Conservation (phyloP, 1,140 invertebrate genomes). For the Philotrypesis tridentata region DNA sequence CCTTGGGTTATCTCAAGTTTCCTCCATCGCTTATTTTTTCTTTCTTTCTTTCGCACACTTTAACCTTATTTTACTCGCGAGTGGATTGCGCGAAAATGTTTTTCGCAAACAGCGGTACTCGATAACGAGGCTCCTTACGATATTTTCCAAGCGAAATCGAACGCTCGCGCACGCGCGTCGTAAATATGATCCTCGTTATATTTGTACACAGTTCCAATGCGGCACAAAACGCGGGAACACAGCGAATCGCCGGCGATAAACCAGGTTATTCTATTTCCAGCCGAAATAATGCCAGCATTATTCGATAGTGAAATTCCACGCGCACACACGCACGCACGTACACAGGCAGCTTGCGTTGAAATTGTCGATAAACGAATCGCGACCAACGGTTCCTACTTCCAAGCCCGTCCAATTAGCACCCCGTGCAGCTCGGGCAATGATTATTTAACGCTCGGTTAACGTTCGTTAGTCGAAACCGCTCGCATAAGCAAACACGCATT, state of each 20-base stretch:
- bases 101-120: too few relatives aligned
- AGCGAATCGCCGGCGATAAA: not conserved
- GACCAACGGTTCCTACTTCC: not conserved
- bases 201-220: not conserved
- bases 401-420: conserved; percentile 3
- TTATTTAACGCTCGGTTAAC: conserved; percentile 22
- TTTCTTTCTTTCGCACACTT: not conserved
- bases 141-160: too few relatives aligned
- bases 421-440: not conserved
- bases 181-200: not conserved
- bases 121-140: too few relatives aligned
- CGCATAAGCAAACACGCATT: not conserved
- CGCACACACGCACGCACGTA: too few relatives aligned
- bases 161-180: not conserved
- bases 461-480: not conserved
- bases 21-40: not conserved
- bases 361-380: not conserved
- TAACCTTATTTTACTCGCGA: not conserved
- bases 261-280: not conserved
- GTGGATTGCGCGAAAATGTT: not conserved
- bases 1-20: not conserved
- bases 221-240: too few relatives aligned
- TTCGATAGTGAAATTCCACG: too few relatives aligned
- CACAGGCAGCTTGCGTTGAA: not conserved
- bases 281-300: too few relatives aligned